These are phyloP conservation scores for Bombus polaris DNA, from an alignment of 1,140 invertebrate species.

Conservation along the genomic window DNA sequence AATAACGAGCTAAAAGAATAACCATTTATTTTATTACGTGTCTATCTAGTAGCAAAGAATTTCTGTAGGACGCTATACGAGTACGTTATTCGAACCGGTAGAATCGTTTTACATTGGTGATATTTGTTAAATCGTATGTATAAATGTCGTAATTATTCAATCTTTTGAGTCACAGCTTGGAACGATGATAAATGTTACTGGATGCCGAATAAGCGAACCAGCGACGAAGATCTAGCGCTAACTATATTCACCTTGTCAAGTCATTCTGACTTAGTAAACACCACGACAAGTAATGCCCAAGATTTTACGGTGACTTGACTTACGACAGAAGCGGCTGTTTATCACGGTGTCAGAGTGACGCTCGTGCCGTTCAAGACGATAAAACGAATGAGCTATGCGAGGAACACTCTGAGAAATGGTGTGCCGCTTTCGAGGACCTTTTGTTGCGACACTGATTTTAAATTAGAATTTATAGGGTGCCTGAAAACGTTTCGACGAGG, in stretches of 20 bases:
- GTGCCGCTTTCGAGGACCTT: slow-evolving; percentile 62
- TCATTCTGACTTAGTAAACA: slow-evolving; percentile 58
- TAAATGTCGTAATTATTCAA: slow-evolving; percentile 38
- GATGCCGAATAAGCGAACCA: slow-evolving; percentile 39
- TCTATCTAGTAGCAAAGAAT: no score
- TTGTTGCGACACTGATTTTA: slow-evolving; percentile 71
- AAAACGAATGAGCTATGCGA: slow-evolving; percentile 72
- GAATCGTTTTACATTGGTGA: background rate
- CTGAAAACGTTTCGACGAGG: slow-evolving; percentile 55
- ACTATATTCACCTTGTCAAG: slow-evolving; percentile 62
- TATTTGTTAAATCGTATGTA: slow-evolving; percentile 27
- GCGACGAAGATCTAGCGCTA: slow-evolving; percentile 57
- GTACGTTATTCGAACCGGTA: background rate
- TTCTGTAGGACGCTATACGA: no score
- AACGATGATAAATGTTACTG: slow-evolving; percentile 47
- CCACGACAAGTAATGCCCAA: slow-evolving; percentile 57
- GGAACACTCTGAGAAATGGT: slow-evolving; percentile 67
- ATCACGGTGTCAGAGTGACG: slow-evolving; percentile 67
- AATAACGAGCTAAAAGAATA: no score
- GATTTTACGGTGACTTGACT: slow-evolving; percentile 70
- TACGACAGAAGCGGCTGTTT: slow-evolving; percentile 69
- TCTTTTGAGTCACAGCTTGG: background rate
- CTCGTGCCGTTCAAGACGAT: slow-evolving; percentile 62
- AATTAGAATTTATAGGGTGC: slow-evolving; percentile 70
- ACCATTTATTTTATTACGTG: no score